phyloP scores from a whole-genome alignment of 2,113 vertebrate species.

The Mormyrus lacerda region DNA sequence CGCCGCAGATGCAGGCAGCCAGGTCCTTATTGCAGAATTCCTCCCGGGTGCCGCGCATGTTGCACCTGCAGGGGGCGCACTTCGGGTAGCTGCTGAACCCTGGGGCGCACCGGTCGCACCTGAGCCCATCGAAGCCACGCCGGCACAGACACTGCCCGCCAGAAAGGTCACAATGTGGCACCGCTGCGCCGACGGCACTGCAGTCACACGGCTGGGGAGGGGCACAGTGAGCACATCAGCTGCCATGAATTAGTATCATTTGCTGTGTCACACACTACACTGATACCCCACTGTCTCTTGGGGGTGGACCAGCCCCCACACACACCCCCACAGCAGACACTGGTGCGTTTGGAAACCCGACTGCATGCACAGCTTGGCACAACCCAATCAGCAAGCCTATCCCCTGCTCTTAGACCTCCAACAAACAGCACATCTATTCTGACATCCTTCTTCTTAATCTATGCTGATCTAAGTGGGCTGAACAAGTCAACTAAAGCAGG shows the following conservation, averaged over 20 bases:
- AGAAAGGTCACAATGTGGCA: conserved; percentile 59
- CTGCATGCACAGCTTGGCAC: neutral
- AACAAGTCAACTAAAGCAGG: neutral
- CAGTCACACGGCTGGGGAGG: conserved; percentile 75
- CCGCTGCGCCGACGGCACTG: conserved; percentile 58
- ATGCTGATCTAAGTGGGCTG: neutral
- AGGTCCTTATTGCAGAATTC: conserved; percentile 61
- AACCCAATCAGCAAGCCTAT: neutral
- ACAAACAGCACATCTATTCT: neutral
- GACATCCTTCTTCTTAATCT: neutral
- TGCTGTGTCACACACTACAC: neutral
- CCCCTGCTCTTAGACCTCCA: neutral
- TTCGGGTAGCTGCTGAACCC: conserved; percentile 76
- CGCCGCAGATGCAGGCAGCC: conserved; percentile 69
- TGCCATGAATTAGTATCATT: neutral
- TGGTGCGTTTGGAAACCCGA: neutral
- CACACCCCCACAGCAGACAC: neutral
- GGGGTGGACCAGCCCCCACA: neutral
- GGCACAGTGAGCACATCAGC: neutral
- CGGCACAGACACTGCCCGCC: conserved; percentile 73
- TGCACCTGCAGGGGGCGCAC: conserved; percentile 76
- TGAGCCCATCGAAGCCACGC: conserved; percentile 57
- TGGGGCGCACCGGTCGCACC: conserved; percentile 66
- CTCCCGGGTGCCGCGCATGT: conserved; percentile 61
- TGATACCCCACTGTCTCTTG: neutral